A percentile compares a stretch with the other conserved stretches of the same genome.
These are phyloP conservation scores for Fragum fragum DNA, from an alignment of 2,888 invertebrate genomes.

Conservation along the genomic window DNA sequence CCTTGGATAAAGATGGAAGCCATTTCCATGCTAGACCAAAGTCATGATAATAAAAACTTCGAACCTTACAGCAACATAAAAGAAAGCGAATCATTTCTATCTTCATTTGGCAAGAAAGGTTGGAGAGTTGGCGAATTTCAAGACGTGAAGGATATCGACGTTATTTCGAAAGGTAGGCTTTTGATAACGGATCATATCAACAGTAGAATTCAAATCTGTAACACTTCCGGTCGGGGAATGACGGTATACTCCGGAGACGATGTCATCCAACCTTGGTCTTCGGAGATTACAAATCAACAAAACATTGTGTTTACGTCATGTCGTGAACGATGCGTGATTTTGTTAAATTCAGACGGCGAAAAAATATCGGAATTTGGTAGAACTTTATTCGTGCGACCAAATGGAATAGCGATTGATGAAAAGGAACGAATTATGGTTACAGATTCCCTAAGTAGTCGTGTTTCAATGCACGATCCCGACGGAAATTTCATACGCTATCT, in stretches of 20 bases:
- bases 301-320: slow-evolving; percentile 76
- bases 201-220: slow-evolving; percentile 76
- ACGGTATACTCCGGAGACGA: slow-evolving; percentile 65
- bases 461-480: slow-evolving; percentile 85
- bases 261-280: slow-evolving; percentile 76
- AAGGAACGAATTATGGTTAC: slow-evolving; percentile 86
- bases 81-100: slow-evolving; percentile 23
- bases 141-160: slow-evolving; percentile 70
- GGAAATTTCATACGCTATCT: slow-evolving; percentile 81
- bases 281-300: slow-evolving; percentile 68
- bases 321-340: slow-evolving; percentile 69
- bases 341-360: slow-evolving; percentile 68
- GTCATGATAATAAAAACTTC: background rate
- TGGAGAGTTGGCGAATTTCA: slow-evolving; percentile 62
- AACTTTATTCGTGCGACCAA: slow-evolving; percentile 74
- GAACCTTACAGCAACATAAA: background rate
- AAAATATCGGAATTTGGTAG: slow-evolving; percentile 70
- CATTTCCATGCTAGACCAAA: background rate
- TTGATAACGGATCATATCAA: slow-evolving; percentile 79
- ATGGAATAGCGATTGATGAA: slow-evolving; percentile 79
- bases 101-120: slow-evolving; percentile 67
- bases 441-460: slow-evolving; percentile 86
- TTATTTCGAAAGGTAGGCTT: slow-evolving; percentile 65
- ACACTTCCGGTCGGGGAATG: slow-evolving; percentile 62
- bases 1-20: background rate